Evolutionary conservation across 2,113 vertebrate genomes (phyloP).

Genomic region (Leucopsar rothschildi): DNA sequence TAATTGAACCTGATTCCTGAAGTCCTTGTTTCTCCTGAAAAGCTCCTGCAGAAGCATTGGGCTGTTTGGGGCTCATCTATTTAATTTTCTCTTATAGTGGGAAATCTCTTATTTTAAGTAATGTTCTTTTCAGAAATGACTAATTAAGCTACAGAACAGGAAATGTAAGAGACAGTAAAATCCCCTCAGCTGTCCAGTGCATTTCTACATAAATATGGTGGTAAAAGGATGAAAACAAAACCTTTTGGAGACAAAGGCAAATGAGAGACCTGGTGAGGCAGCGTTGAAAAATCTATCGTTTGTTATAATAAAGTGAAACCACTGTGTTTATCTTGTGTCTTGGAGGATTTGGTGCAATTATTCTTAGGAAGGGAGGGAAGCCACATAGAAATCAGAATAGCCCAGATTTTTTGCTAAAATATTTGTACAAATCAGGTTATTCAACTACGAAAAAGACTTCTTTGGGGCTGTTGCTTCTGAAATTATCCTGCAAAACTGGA

Average conservation of each 20-base stretch:
- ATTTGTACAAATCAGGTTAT: constrained; percentile 51
- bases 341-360: constrained; percentile 5
- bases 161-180: constrained; percentile 31
- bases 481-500: constrained; percentile 65
- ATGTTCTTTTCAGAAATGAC: neutral
- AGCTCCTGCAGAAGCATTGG: accelerated
- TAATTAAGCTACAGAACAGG: constrained; percentile 39
- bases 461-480: constrained; percentile 14
- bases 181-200: neutral
- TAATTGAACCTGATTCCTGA: neutral
- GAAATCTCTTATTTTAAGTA: neutral
- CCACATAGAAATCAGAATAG: neutral
- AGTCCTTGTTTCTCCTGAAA: neutral
- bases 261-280: neutral
- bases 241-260: neutral
- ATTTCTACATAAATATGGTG: constrained; percentile 5
- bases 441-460: constrained; percentile 8
- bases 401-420: constrained; percentile 39
- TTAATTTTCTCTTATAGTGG: neutral
- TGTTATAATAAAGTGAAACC: constrained; percentile 14
- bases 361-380: neutral
- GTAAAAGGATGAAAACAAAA: constrained; percentile 33
- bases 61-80: neutral
- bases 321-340: constrained; percentile 31
- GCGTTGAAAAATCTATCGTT: neutral